Conservation (phyloP, 2,113 vertebrate species). For the Entelurus aequoreus region DNA sequence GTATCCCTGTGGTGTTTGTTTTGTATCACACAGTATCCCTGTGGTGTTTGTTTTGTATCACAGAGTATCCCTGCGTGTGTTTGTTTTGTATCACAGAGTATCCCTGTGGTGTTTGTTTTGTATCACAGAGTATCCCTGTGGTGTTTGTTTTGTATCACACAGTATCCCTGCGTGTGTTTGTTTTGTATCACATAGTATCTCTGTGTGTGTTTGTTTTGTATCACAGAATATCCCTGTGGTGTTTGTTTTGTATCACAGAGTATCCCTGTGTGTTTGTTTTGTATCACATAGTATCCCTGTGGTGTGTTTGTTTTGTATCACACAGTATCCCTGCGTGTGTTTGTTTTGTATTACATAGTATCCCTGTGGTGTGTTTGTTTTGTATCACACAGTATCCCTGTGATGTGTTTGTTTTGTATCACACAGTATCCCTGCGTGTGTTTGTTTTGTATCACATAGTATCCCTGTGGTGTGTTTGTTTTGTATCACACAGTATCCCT, state of each 20-base stretch:
- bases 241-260: conserved; percentile 51
- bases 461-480: conserved; percentile 71
- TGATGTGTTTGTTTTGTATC: conserved; percentile 29
- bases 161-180: conserved; percentile 47
- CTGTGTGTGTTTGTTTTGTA: conserved; percentile 73
- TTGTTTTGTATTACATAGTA: conserved; percentile 64
- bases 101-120: conserved; percentile 15
- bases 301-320: conserved; percentile 52
- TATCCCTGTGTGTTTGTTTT: conserved; percentile 62
- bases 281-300: too few species aligned
- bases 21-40: too few species aligned
- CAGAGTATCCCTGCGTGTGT: conserved; percentile 85
- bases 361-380: conserved; percentile 15
- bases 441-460: conserved; percentile 74
- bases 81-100: conserved; percentile 75
- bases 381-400: conserved; percentile 69
- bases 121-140: conserved; percentile 68
- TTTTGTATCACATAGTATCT: conserved; percentile 77
- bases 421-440: conserved; percentile 32
- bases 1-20: conserved; percentile 65
- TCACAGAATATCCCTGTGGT: conserved; percentile 71
- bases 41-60: conserved; percentile 47
- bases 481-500: conserved; percentile 67
- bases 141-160: conserved; percentile 28
- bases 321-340: conserved; percentile 79